Evolutionary conservation across 2,113 vertebrate genomes (phyloP).

Genomic region (Strix uralensis): DNA sequence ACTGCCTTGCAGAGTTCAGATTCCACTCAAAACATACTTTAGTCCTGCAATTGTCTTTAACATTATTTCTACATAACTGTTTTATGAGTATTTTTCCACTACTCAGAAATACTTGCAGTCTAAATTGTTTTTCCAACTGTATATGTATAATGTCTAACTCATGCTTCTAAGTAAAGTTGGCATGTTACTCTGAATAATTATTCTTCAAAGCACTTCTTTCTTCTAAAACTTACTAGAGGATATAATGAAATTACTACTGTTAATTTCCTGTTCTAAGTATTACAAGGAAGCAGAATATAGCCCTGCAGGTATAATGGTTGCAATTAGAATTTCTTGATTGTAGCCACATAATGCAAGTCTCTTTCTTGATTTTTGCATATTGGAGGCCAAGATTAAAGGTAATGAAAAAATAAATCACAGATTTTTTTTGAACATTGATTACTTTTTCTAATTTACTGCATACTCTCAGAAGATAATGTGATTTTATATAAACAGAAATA

Average conservation of each 20-base stretch:
- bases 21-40: background rate
- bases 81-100: background rate
- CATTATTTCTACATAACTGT: background rate
- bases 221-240: background rate
- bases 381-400: background rate
- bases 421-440: background rate
- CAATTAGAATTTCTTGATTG: constrained; percentile 7
- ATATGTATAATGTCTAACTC: background rate
- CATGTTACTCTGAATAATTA: background rate
- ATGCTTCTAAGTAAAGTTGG: background rate
- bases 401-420: background rate
- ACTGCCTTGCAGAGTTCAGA: background rate
- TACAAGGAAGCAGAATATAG: background rate
- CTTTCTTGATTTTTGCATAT: background rate
- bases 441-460: background rate
- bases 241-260: background rate
- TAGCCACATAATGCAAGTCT: background rate
- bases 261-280: background rate
- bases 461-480: background rate
- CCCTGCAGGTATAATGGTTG: background rate
- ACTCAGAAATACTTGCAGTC: background rate
- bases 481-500: background rate
- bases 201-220: background rate
- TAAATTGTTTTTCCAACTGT: background rate
- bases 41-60: background rate